Evolutionary conservation across 2,113 vertebrate genomes (phyloP).

Genomic region (Apistogramma diplotaenia): DNA sequence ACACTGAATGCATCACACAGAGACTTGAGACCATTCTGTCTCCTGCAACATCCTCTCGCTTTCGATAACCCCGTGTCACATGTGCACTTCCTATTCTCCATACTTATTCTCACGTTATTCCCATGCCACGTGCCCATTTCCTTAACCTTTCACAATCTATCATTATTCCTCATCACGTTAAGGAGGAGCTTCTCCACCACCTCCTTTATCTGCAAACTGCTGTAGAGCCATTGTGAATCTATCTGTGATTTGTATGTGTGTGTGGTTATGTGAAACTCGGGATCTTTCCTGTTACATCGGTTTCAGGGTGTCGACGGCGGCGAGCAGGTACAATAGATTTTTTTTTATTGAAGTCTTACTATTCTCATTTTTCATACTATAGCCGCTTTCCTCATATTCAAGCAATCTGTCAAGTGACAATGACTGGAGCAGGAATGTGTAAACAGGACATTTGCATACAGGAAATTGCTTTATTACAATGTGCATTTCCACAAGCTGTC

Average conservation of each 20-base stretch:
- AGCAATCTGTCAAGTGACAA: conserved; percentile 70
- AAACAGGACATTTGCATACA: conserved; percentile 76
- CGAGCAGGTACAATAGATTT: conserved; percentile 44
- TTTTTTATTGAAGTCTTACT: conserved; percentile 49
- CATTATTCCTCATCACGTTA: conserved; percentile 28
- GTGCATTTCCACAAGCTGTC: conserved; percentile 69
- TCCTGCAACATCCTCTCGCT: conserved; percentile 27
- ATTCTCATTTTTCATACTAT: conserved; percentile 66
- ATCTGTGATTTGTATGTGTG: conserved; percentile 36
- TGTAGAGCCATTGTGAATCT: conserved; percentile 30
- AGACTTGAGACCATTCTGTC: conserved; percentile 36
- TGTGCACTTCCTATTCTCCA: neutral
- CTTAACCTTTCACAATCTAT: conserved; percentile 32
- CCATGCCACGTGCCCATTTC: conserved; percentile 13
- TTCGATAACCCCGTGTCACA: conserved; percentile 31
- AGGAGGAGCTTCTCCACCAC: conserved; percentile 18
- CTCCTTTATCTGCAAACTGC: conserved; percentile 13
- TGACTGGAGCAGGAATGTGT: conserved; percentile 64
- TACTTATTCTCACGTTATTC: conserved; percentile 39
- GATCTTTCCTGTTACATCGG: conserved; percentile 39
- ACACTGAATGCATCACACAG: conserved; percentile 38
- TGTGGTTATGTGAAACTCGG: conserved; percentile 4
- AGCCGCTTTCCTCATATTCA: conserved; percentile 53
- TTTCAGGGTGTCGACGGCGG: conserved; percentile 32
- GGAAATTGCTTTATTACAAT: conserved; percentile 76